A percentile compares a stretch with the other conserved stretches of the same genome.
Evolutionary conservation across 2,113 vertebrate species (phyloP).

Genomic region (Pipra filicauda): DNA sequence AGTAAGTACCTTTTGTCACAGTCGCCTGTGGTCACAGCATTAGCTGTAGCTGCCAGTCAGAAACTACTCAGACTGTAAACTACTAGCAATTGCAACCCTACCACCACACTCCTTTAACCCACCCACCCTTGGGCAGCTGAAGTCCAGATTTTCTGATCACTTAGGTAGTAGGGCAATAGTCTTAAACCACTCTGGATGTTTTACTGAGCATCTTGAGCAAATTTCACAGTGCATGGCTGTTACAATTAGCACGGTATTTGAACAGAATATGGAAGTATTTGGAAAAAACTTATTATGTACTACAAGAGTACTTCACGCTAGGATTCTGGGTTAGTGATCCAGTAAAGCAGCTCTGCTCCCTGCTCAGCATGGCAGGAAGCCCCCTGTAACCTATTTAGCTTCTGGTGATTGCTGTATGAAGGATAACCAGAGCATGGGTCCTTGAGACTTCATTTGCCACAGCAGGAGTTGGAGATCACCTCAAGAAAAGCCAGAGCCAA

Average conservation of each 20-base stretch:
- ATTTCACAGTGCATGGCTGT: not conserved
- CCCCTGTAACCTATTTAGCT: not conserved
- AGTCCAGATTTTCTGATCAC: not conserved
- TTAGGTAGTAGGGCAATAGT: not conserved
- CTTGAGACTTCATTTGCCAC: not conserved
- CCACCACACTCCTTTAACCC: not conserved
- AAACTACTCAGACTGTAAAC: not conserved
- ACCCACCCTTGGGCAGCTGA: not conserved
- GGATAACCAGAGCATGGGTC: not conserved
- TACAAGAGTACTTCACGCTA: accelerated
- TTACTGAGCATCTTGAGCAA: not conserved
- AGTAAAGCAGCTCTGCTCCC: not conserved
- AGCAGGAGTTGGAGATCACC: not conserved
- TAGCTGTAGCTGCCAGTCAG: not conserved
- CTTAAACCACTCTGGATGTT: not conserved
- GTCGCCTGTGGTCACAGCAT: not conserved
- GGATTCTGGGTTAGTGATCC: not conserved
- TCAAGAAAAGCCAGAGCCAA: not conserved
- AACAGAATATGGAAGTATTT: not conserved
- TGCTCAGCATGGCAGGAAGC: not conserved
- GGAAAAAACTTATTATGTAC: not conserved
- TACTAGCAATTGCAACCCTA: not conserved
- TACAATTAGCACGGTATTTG: not conserved
- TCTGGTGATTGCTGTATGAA: not conserved
- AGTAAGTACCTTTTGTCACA: not conserved